A percentile compares a stretch with the other conserved stretches of the same genome.
phyloP scores from a whole-genome alignment of 2,888 invertebrate genomes.

The Volucella inanis region DNA sequence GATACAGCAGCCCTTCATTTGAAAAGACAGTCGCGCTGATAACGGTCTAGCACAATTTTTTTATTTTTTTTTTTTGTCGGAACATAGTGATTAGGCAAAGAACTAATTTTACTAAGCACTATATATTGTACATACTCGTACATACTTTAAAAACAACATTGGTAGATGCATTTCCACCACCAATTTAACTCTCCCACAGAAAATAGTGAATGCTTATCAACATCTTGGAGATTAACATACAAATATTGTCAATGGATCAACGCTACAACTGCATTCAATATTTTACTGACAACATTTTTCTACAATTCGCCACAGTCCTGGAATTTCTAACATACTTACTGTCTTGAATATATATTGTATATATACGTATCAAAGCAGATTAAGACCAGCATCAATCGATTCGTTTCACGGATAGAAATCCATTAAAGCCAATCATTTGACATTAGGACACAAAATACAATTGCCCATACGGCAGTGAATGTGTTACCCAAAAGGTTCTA shows the following conservation, averaged over 20 bases:
- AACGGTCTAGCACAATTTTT: no score
- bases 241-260: conserved; percentile 41
- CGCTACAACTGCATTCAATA: conserved; percentile 64
- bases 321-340: conserved; percentile 30
- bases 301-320: conserved; percentile 59
- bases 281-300: conserved; percentile 58
- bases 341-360: conserved; percentile 29
- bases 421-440: conserved; percentile 83
- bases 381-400: conserved; percentile 78
- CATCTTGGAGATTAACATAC: conserved; percentile 44
- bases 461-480: conserved; percentile 75
- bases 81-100: no score
- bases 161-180: background rate
- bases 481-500: conserved; percentile 58
- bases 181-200: conserved; percentile 8
- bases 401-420: conserved; percentile 83
- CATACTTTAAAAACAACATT: conserved; percentile 26
- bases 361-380: conserved; percentile 68
- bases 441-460: conserved; percentile 83
- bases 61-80: no score
- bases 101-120: no score
- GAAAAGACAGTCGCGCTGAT: no score
- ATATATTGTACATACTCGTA: no score
- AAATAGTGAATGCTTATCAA: conserved; percentile 24
- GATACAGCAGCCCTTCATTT: no score